Conservation (phyloP, 2,797 vertebrate species). For the Amazona finschi region DNA sequence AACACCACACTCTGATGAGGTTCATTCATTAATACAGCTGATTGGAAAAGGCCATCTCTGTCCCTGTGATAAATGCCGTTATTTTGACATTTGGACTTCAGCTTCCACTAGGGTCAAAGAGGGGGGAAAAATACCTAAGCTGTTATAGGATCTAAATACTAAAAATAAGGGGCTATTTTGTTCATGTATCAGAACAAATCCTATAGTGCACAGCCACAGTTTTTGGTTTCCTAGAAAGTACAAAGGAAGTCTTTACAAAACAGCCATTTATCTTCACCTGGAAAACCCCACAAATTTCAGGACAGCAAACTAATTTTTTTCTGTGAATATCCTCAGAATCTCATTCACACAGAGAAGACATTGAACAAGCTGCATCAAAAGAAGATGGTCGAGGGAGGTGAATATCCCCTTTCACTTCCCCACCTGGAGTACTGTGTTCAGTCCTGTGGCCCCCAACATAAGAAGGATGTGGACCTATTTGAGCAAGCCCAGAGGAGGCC, state of each 20-base stretch:
- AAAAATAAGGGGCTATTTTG: not conserved
- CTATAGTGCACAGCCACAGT: not conserved
- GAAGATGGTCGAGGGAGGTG: not conserved
- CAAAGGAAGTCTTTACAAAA: not conserved
- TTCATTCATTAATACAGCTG: not conserved
- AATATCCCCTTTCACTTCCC: not conserved
- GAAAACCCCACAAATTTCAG: not conserved
- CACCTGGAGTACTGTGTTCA: not conserved
- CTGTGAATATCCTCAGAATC: not conserved
- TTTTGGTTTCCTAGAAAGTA: not conserved
- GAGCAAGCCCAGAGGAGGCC: not conserved
- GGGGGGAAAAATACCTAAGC: not conserved
- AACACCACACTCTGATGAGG: not conserved
- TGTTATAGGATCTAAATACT: not conserved
- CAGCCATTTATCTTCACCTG: not conserved
- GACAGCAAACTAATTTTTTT: not conserved
- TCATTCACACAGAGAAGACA: not conserved
- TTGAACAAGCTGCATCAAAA: not conserved
- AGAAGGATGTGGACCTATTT: not conserved
- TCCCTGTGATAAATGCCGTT: not conserved
- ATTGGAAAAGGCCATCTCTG: not conserved
- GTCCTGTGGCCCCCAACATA: not conserved
- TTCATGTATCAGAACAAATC: not conserved
- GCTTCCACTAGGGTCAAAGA: not conserved
- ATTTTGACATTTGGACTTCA: not conserved